Evolutionary conservation across 2,113 vertebrate species (phyloP).

Genomic region (Glaucomys volans): DNA sequence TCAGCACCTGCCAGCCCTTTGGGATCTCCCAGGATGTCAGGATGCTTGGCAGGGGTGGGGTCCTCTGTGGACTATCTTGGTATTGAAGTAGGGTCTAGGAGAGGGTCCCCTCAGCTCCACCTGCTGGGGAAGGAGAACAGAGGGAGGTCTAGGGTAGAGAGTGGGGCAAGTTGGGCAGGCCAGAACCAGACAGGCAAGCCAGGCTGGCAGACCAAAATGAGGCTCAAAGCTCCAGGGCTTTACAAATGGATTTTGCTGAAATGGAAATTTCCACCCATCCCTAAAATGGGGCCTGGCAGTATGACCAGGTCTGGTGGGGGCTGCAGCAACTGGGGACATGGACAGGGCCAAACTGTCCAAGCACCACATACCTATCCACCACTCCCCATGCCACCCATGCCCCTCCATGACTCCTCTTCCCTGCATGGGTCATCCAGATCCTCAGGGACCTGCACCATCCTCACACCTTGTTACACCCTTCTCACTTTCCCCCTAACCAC

Average conservation of each 20-base stretch:
- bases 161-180: not conserved
- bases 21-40: not conserved
- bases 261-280: constrained; percentile 84
- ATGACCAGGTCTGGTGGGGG: constrained; percentile 65
- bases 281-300: constrained; percentile 80
- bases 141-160: not conserved
- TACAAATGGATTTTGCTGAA: constrained; percentile 83
- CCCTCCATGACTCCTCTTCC: not conserved
- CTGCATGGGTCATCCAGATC: not conserved
- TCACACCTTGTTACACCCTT: constrained; percentile 28
- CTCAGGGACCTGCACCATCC: not conserved
- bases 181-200: constrained; percentile 54
- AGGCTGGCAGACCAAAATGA: constrained; percentile 61
- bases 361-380: not conserved
- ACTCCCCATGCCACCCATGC: not conserved
- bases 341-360: constrained; percentile 18
- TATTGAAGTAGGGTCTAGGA: not conserved
- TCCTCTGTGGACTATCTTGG: not conserved
- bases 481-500: constrained; percentile 23
- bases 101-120: not conserved
- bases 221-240: constrained; percentile 82
- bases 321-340: constrained; percentile 1
- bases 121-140: not conserved
- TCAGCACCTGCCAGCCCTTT: not conserved
- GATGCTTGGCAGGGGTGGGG: not conserved